Conservation (phyloP, 2,113 vertebrate genomes). For the Pelvicachromis taeniatus region DNA sequence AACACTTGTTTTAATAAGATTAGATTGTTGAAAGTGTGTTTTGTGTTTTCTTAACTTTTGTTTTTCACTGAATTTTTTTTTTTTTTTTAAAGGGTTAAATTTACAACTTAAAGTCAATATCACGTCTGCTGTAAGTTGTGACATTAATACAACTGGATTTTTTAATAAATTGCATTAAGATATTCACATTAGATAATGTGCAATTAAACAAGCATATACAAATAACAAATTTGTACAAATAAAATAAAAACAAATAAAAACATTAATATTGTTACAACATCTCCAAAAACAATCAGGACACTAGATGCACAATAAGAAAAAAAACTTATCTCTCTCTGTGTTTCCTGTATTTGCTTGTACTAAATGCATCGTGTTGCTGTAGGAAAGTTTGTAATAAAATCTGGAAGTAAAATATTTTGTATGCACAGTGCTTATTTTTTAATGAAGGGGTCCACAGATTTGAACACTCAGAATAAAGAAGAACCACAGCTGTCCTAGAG, state of each 20-base stretch:
- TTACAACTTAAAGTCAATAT: neutral
- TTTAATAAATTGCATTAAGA: neutral
- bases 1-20: neutral
- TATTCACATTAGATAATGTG: neutral
- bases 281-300: neutral
- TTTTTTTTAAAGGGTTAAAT: too few relatives aligned
- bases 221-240: too few relatives aligned
- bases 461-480: neutral
- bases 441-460: neutral
- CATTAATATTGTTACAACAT: neutral
- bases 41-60: neutral
- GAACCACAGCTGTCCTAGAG: fast-evolving
- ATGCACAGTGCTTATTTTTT: neutral
- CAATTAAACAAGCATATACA: neutral
- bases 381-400: neutral
- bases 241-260: neutral
- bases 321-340: neutral
- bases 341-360: neutral
- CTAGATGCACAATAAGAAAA: neutral
- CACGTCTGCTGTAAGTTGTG: neutral
- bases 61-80: neutral
- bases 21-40: neutral
- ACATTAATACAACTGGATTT: neutral
- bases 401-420: neutral
- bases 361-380: fast-evolving